phyloP scores from a whole-genome alignment of 2,888 invertebrate species.

The Hipparchia semele region DNA sequence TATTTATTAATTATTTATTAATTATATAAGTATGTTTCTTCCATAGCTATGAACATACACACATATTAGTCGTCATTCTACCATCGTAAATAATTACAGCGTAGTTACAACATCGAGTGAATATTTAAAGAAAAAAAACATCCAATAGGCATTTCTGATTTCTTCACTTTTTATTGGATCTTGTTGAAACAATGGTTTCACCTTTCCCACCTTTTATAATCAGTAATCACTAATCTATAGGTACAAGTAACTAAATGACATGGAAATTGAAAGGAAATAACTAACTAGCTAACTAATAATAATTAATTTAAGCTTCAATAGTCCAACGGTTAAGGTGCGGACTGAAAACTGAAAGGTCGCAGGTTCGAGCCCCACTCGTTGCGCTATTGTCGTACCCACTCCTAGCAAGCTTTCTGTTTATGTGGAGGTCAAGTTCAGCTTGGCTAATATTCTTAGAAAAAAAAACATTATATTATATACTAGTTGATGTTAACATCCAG shows the following conservation, averaged over 20 bases:
- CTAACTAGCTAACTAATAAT: not conserved
- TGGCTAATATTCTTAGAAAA: too few relatives aligned
- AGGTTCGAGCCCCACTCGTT: too few relatives aligned
- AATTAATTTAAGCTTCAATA: too few relatives aligned
- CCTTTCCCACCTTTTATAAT: conserved; percentile 18
- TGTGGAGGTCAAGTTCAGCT: too few relatives aligned
- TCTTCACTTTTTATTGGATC: conserved; percentile 3
- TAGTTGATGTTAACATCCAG: not conserved
- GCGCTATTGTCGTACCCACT: too few relatives aligned
- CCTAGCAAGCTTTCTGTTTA: too few relatives aligned
- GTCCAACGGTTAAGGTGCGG: too few relatives aligned
- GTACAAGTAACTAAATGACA: not conserved
- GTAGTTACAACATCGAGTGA: not conserved
- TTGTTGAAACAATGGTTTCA: conserved; percentile 14
- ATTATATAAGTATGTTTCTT: not conserved
- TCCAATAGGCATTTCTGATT: not conserved
- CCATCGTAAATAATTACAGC: not conserved
- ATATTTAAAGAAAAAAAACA: conserved; percentile 4
- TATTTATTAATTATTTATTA: too few relatives aligned
- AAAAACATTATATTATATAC: too few relatives aligned
- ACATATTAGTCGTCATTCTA: not conserved
- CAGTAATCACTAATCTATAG: conserved; percentile 1
- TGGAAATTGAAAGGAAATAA: not conserved
- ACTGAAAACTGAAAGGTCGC: too few relatives aligned
- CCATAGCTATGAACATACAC: not conserved